Evolutionary conservation across 92 coral and sea anemone species (phyloP), one percentile per base, ranked within the genome.

Genomic region (Paragorgia papillata): DNA sequence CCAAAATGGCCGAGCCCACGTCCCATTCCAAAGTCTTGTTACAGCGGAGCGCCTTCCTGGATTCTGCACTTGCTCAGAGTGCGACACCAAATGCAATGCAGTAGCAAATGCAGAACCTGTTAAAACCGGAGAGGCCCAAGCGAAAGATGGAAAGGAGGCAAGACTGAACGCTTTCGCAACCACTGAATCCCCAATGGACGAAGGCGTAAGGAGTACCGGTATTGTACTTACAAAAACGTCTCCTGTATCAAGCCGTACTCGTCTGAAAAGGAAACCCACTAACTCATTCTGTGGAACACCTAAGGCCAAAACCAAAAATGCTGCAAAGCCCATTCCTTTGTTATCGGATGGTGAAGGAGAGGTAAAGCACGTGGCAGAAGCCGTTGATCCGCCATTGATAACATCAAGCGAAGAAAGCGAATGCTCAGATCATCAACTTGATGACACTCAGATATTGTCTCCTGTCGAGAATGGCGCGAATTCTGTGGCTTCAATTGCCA

Each of bases 1-100:
- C 66, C 83, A n/a, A 39, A 85, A 87, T 29, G 69, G 86, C 18
- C 82, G 94, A 37, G n/a, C n/a, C n/a, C 84, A 81, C 58, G 77
- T 86, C 30, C 33, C 85, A 15, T 62, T 86, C 39, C 90, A 87
- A 14, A 62, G 61, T 73, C 32, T 69, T 12, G 46, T 69, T 18
- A 62, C 84, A 0, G 15, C 39, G 54, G 58, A 57, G 15, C 0
- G 48, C 5, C 43, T 12, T n/a, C n/a, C n/a, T n/a, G n/a, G n/a
- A n/a, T n/a, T n/a, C n/a, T n/a, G n/a, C n/a, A n/a, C n/a, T n/a
- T n/a, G n/a, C 18, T 27, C 7, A 27, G 78, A 43, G 20, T 14
- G 2, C 9, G 44, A 68, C 9, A 57, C n/a, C 26, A 27, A 32
- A 27, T 12, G 10, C 2, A 58, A 2, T 46, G 53, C 7, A 2